Conservation (phyloP, 2,113 vertebrate species). For the Gymnobelideus leadbeateri region DNA sequence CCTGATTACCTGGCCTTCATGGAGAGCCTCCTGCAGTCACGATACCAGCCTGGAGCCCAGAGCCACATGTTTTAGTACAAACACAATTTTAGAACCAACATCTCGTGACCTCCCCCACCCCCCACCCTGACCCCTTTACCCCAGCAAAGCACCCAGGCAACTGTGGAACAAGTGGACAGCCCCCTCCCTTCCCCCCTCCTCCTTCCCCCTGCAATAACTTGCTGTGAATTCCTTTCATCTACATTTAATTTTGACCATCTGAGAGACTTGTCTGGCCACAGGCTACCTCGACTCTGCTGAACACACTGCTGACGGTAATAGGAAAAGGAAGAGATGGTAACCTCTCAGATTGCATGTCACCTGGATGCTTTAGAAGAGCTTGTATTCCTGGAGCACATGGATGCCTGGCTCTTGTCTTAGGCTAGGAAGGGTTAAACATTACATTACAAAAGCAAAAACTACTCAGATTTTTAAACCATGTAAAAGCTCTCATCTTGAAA, state of each 20-base stretch:
- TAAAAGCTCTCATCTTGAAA: conserved; percentile 81
- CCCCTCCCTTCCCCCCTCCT: background rate
- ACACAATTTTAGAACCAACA: conserved; percentile 26
- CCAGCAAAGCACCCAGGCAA: conserved; percentile 47
- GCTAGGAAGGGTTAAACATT: conserved; percentile 3
- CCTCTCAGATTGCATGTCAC: conserved; percentile 55
- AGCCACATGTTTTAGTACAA: conserved; percentile 80
- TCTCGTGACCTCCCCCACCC: background rate
- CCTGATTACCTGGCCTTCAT: conserved; percentile 90
- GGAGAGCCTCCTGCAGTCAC: conserved; percentile 91
- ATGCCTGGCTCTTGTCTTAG: conserved; percentile 52
- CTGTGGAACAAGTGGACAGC: conserved; percentile 72
- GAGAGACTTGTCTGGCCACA: conserved; percentile 34
- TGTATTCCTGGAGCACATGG: conserved; percentile 50
- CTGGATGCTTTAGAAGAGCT: conserved; percentile 62
- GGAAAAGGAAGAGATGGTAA: conserved; percentile 15
- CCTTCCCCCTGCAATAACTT: conserved; percentile 75
- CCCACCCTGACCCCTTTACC: conserved; percentile 60
- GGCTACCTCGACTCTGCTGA: conserved; percentile 58
- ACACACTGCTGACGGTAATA: conserved; percentile 51
- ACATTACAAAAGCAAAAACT: background rate
- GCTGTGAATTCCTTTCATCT: conserved; percentile 78
- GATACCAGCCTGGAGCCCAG: conserved; percentile 85
- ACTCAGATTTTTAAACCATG: conserved; percentile 77
- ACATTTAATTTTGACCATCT: conserved; percentile 24